phyloP scores from a whole-genome alignment of 2,888 invertebrate species.

The Gerris lacustris region DNA sequence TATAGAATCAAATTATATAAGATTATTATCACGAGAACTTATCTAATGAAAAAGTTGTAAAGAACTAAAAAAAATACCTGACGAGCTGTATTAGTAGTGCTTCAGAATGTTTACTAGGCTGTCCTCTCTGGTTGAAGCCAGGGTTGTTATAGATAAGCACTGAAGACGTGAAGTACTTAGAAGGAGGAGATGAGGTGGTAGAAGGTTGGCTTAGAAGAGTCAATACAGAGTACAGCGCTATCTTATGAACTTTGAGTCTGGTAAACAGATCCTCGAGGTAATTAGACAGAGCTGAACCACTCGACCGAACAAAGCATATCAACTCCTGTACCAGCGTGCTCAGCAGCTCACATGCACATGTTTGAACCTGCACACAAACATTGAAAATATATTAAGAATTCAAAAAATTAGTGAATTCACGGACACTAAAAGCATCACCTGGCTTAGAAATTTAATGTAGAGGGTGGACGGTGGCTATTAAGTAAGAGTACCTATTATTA shows the following conservation, averaged over 20 bases:
- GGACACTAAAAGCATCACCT: too few species aligned
- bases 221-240: conserved; percentile 64
- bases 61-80: conserved; percentile 36
- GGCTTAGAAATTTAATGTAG: too few species aligned
- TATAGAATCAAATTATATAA: too few species aligned
- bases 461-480: too few species aligned
- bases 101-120: conserved; percentile 50
- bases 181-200: conserved; percentile 17
- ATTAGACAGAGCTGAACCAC: conserved; percentile 61
- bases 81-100: conserved; percentile 55
- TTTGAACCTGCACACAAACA: conserved; percentile 46
- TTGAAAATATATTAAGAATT: background rate
- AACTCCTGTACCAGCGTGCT: conserved; percentile 59
- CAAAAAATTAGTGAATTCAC: too few species aligned
- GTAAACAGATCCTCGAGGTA: conserved; percentile 61
- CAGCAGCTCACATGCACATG: conserved; percentile 61
- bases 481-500: too few species aligned
- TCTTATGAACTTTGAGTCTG: conserved; percentile 72
- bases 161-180: conserved; percentile 55
- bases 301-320: conserved; percentile 58
- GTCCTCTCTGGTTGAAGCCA: conserved; percentile 38
- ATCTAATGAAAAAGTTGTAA: too few species aligned
- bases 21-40: too few species aligned
- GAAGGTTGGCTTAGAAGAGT: conserved; percentile 52
- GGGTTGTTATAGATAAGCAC: conserved; percentile 59